A percentile compares a stretch with the other conserved stretches of the same genome.
These are phyloP conservation scores for Pollenia angustigena DNA, from an alignment of 2,888 invertebrate genomes.

Conservation along the genomic window DNA sequence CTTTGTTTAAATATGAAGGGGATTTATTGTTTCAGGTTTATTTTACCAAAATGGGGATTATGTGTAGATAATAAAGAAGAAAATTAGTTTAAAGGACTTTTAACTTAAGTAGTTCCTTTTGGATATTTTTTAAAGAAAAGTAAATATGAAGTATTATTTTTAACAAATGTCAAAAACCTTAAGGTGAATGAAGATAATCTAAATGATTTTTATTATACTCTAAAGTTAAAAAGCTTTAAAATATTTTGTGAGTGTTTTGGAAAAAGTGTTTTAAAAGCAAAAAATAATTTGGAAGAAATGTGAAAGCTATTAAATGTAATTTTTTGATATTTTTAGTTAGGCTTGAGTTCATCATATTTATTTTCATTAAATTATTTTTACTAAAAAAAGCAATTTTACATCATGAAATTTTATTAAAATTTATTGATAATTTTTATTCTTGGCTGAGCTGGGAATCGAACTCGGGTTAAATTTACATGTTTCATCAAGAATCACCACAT, in stretches of 20 bases:
- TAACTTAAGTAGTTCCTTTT: constrained; percentile 9
- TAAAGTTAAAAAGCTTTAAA: background rate
- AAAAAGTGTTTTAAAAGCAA: background rate
- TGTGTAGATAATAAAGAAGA: constrained; percentile 49
- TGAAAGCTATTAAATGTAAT: too few relatives aligned
- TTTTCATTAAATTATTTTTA: too few relatives aligned
- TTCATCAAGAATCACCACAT: too few relatives aligned
- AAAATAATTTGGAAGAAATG: too few relatives aligned
- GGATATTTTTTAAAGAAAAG: constrained; percentile 14
- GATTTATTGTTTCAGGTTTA: constrained; percentile 58
- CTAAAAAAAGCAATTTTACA: too few relatives aligned
- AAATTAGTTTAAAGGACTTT: constrained; percentile 64
- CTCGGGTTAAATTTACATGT: too few relatives aligned
- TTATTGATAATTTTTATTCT: too few relatives aligned
- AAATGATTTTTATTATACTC: constrained; percentile 4
- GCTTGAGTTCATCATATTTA: too few relatives aligned
- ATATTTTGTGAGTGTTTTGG: background rate
- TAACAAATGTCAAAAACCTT: constrained; percentile 7
- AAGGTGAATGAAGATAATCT: background rate
- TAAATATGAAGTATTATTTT: constrained; percentile 25
- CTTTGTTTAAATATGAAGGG: constrained; percentile 46
- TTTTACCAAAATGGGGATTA: constrained; percentile 44
- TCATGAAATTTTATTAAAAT: too few relatives aligned
- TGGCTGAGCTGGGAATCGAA: too few relatives aligned
- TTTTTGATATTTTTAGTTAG: too few relatives aligned